Evolutionary conservation across 2,797 vertebrate species (phyloP).

Genomic region (Esox masquinongy): DNA sequence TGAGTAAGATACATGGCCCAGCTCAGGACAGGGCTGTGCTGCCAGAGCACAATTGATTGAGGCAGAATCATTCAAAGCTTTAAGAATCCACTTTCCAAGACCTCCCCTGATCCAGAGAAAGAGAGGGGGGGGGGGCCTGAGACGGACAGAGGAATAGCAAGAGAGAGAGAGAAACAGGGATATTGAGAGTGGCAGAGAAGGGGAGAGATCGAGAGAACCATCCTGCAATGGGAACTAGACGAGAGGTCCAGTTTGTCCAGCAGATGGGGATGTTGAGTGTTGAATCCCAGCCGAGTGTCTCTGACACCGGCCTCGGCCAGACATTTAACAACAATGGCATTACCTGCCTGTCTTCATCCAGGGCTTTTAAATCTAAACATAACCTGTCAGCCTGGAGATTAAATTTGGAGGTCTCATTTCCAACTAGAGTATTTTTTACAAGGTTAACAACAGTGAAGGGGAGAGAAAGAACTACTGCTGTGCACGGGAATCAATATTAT

Average conservation of each 20-base stretch:
- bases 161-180: constrained; percentile 40
- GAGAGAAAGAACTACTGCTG: constrained; percentile 50
- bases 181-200: constrained; percentile 63
- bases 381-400: constrained; percentile 53
- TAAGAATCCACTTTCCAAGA: constrained; percentile 22
- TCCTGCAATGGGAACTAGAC: constrained; percentile 32
- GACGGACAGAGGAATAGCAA: constrained; percentile 15
- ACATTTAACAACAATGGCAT: constrained; percentile 39
- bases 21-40: constrained; percentile 27
- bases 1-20: constrained; percentile 41
- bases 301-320: constrained; percentile 41
- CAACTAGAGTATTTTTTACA: constrained; percentile 65
- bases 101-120: constrained; percentile 40
- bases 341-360: constrained; percentile 42
- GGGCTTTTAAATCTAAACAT: constrained; percentile 54
- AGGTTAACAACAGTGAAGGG: constrained; percentile 69
- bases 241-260: constrained; percentile 55
- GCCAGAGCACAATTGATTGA: constrained; percentile 33
- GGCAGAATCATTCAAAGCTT: constrained; percentile 41
- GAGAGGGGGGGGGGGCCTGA: constrained; percentile 35
- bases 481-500: constrained; percentile 66
- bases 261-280: constrained; percentile 77
- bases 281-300: constrained; percentile 26
- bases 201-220: constrained; percentile 47
- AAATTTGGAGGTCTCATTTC: constrained; percentile 59